Base-by-base conservation (phyloP, 1,140 invertebrate genomes). In the Diachasma alloeum region DNA sequence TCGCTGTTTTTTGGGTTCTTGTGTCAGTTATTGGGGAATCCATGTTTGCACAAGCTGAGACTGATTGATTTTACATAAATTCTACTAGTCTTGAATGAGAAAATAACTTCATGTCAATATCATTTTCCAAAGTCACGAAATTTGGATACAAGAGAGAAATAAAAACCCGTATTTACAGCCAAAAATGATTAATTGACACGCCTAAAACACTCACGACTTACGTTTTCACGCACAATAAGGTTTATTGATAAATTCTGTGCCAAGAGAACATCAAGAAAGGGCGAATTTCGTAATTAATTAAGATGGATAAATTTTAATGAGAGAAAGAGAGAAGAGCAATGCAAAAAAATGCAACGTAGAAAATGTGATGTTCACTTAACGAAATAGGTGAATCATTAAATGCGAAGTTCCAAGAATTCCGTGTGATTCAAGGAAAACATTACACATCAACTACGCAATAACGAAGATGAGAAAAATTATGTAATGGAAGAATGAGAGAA, bases 161-260 rank as follows among this genome's bases (percentile, higher is more conserved):
- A 13, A 4, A 42, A 42, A 11, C 9, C 9, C 39, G 9, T 13
- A 10, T 42, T 42, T 42, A 13, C 39, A 4, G 10, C 9, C 3
- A 11, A 13, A 42, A 42, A 42, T 42, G 9, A 2, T 31, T 31
- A 31, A 42, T 42, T 42, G 4, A 42, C 1, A 11, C 39, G 0
- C 13, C 4, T 10, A 10, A 4, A 42, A 42, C 13, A 42, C 9
- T 42, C 39, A 42, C 36, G 19, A 44, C 37, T 69, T 69, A 69
- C 37, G 37, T 69, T 69, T 67, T 37, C 31, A 69, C 67, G 36
- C 67, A 69, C 31, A 71, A 71, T 71, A 74, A 80, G 75, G 72
- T 77, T 81, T 80, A 81, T 84, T 82, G 83, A 85, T 85, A 83
- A 85, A 79, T 24, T 71, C 48, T 80, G 84, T 85, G 84, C 83